Evolutionary conservation across 2,113 vertebrate genomes (phyloP), one percentile per base, ranked within the genome.

Genomic region (Epinephelus fuscoguttatus): DNA sequence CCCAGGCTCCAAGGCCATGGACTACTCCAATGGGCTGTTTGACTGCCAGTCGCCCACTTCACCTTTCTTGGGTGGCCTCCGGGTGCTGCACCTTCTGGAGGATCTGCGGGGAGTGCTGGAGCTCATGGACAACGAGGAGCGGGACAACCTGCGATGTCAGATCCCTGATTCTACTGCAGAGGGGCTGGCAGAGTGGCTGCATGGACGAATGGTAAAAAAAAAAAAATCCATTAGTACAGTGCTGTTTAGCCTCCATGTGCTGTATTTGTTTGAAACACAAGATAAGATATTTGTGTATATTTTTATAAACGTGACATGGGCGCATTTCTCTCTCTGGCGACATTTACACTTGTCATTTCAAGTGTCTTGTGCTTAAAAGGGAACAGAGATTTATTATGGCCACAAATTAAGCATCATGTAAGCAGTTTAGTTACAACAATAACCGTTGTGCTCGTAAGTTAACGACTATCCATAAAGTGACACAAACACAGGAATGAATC

Each of bases 21-120:
- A 99, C 57, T 99, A 97, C 90, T 96, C 98, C 87, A 99, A 99
- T 5, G 97, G 98, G 27, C 94, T 99, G 78, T 99, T 99, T 70
- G 98, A 98, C 91, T 99, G 98, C 92, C 98, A 99, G 93, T 99
- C 98, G 0, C 98, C 98, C 42, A 97, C 97, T 0, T 99, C 98
- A 0, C 98, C 98, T 0, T 97, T 99, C 92, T 94, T 99, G 91
- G 98, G 98, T 7, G 93, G 97, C 80, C 91, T 99, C n/a, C 96
- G 98, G 25, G 97, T 96, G 0, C 93, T 99, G 84, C 98, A 99
- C 64, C 95, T 99, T 0, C 95, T 99, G 62, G 98, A 99, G 86
- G 98, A 99, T 71, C 91, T 99, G 75, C 94, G 98, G 2, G 97
- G 96, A 0, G 82, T 96, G 33, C 90, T 99, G 81, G 97, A 99